phyloP scores from a whole-genome alignment of 2,797 vertebrate genomes.

The Crypturellus tataupa region DNA sequence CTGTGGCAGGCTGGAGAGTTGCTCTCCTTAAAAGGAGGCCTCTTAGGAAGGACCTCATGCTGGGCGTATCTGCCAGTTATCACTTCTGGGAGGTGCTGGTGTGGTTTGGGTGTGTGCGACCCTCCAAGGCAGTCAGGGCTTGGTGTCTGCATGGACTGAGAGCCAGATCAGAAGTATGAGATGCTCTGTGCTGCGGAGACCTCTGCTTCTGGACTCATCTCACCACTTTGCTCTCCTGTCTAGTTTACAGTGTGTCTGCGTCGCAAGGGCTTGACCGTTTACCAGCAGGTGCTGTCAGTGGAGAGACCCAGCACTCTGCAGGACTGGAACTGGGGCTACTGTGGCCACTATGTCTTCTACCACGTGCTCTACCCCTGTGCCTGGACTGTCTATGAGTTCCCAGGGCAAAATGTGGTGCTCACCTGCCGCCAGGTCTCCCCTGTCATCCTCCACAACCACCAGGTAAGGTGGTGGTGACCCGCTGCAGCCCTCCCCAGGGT shows the following conservation, averaged over 20 bases:
- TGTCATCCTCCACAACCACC: conserved; percentile 93
- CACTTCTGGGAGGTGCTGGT: too few species aligned
- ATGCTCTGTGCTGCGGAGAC: background rate
- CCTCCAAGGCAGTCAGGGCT: too few species aligned
- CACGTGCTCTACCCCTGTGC: conserved; percentile 96
- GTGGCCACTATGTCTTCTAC: conserved; percentile 94
- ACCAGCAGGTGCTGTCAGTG: conserved; percentile 95
- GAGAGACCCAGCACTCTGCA: conserved; percentile 90
- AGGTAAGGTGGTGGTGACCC: conserved; percentile 79
- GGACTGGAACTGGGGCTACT: conserved; percentile 97
- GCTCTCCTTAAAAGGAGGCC: too few species aligned
- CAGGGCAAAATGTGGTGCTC: conserved; percentile 93
- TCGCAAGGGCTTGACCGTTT: conserved; percentile 89
- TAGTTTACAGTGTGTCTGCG: conserved; percentile 97
- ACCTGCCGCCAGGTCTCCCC: conserved; percentile 96
- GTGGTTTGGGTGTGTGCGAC: too few species aligned
- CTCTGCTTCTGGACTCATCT: background rate
- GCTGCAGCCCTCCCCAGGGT: background rate
- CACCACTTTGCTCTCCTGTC: background rate
- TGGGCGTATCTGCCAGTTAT: too few species aligned
- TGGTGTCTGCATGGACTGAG: background rate
- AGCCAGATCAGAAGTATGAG: background rate
- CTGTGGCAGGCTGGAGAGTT: too few species aligned
- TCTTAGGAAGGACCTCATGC: too few species aligned
- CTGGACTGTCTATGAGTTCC: conserved; percentile 96